A percentile compares a stretch with the other conserved stretches of the same genome.
Conservation (phyloP, 1,140 invertebrate genomes). For the Aphis gossypii region DNA sequence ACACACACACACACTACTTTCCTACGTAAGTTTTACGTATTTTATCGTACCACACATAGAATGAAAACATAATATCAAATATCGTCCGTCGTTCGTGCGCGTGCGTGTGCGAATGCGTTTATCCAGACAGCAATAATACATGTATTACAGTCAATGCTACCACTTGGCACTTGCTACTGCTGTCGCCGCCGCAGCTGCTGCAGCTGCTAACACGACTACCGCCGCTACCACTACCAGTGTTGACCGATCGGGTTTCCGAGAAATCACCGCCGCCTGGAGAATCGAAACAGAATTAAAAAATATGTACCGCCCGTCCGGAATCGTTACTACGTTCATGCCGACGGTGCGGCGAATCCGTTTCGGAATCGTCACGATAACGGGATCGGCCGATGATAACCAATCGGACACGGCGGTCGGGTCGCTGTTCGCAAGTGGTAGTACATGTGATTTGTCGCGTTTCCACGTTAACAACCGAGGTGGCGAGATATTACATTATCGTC, state of each 20-base stretch:
- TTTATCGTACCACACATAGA: neutral
- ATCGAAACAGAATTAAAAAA: neutral
- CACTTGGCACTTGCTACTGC: neutral
- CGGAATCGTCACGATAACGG: constrained; percentile 21
- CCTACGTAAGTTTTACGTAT: neutral
- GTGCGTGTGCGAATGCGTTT: neutral
- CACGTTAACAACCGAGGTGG: constrained; percentile 34
- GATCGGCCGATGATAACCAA: constrained; percentile 15
- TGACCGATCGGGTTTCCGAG: neutral
- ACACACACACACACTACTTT: neutral
- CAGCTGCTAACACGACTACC: neutral
- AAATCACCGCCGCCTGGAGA: neutral
- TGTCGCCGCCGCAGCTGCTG: too few relatives aligned
- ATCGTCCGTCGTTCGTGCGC: neutral
- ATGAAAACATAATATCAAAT: neutral
- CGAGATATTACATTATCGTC: neutral
- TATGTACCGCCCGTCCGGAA: neutral
- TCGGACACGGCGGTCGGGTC: neutral
- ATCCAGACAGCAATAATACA: neutral
- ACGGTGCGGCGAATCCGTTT: neutral
- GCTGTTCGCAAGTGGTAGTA: neutral
- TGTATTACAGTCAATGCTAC: neutral
- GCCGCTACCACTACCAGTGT: neutral
- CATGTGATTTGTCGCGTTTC: constrained; percentile 26
- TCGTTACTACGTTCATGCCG: neutral